Base-by-base conservation (phyloP, 2,888 invertebrate genomes). In the Nomada fucata region DNA sequence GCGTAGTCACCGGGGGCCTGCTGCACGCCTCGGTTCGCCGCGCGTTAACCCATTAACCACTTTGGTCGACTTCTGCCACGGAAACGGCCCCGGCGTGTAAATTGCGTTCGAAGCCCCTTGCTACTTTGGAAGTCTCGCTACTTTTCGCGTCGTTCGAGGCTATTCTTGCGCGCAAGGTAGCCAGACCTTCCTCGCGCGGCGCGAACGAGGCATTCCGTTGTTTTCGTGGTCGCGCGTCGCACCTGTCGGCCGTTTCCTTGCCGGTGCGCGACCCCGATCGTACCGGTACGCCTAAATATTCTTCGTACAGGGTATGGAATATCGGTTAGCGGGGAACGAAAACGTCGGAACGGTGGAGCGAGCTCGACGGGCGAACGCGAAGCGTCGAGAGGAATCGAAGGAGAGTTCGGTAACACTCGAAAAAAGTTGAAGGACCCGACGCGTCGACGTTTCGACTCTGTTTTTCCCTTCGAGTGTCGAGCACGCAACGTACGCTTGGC, bases 11-110 rank as follows among this genome's bases (percentile, higher is more conserved):
- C n/a, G n/a, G 23, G 70, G 59, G 65, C 64, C 15, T 47, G 47
- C 59, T 29, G 26, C 59, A n/a, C 29, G 64, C 44, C 77, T 64
- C 67, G 63, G 67, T 20, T 70, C 65, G 69, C 47, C 73, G 26
- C 71, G 64, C 64, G 65, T 81, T 60, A 78, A 78, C 78, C 79
- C 70, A 70, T 82, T 82, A 79, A 79, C 64, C 77, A 52, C 29
- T 55, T 29, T 52, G 10, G 36, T 20, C 26, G 60, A n/a, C 10
- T 64, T 47, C 47, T 15, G 15, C 47, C 13, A 15, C 47, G 47
- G 47, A 47, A 47, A 47, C 10, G 47, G 15, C 15, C 10, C 11
- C 15, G 36, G 36, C 7, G 36, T 36, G 36, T 0, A 36, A 47
- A 47, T 47, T 15, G 47, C 15, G 13, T 47, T 47, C 47, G 47